Evolutionary conservation across 2,888 invertebrate species (phyloP).

Genomic region (Drosophila nr. perissopoda): DNA sequence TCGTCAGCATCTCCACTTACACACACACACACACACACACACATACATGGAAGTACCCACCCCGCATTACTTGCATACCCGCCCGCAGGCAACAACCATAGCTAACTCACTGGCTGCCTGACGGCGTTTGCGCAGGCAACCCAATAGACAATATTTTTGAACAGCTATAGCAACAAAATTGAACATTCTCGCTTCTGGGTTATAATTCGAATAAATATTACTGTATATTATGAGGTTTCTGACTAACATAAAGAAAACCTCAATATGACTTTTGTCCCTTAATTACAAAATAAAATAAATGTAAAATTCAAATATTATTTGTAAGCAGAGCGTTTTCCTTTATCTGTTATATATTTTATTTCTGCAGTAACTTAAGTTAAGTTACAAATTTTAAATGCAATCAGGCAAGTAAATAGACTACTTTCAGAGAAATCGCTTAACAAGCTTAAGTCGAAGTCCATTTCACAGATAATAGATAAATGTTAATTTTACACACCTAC

Average conservation of each 20-base stretch:
- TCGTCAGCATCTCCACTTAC: conserved; percentile 70
- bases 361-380: neutral
- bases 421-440: neutral
- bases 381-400: neutral
- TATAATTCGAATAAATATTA: neutral
- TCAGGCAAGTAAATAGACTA: neutral
- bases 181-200: neutral
- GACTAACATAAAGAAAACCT: neutral
- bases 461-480: neutral
- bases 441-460: neutral
- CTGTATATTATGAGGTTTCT: neutral
- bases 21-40: conserved; percentile 22
- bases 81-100: conserved; percentile 68
- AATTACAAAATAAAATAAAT: neutral
- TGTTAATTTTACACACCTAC: neutral
- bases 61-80: conserved; percentile 26
- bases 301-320: neutral
- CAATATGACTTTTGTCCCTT: too few species aligned
- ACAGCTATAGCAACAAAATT: conserved; percentile 2
- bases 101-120: conserved; percentile 72
- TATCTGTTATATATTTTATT: neutral
- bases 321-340: neutral
- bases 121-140: conserved; percentile 69
- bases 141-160: conserved; percentile 49
- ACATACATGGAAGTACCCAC: conserved; percentile 8